Conservation (phyloP, 2,113 vertebrate genomes). For the Cryptomyrus ogoouensis region DNA sequence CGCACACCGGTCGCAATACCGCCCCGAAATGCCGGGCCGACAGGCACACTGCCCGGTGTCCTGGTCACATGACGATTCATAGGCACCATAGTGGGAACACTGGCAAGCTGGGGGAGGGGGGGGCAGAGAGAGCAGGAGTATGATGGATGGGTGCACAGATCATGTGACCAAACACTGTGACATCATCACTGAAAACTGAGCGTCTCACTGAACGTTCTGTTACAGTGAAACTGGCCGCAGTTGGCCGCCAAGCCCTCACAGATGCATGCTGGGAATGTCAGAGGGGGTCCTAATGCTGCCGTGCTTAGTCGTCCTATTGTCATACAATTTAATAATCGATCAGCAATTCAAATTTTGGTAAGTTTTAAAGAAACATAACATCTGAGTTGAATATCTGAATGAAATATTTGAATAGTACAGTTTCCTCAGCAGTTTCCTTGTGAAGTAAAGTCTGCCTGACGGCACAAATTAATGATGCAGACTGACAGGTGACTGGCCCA, state of each 20-base stretch:
- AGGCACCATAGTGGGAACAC: constrained; percentile 68
- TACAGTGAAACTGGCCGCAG: constrained; percentile 20
- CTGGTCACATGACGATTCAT: constrained; percentile 52
- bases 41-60: constrained; percentile 71
- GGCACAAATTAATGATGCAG: background rate
- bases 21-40: constrained; percentile 60
- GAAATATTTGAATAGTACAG: background rate
- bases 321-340: background rate
- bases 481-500: background rate
- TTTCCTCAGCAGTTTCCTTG: background rate
- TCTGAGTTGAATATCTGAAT: background rate
- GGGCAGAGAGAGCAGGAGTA: background rate
- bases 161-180: background rate
- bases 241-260: constrained; percentile 55
- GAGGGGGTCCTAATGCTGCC: background rate
- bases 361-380: background rate
- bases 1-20: constrained; percentile 68
- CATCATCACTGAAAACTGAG: background rate
- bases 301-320: background rate
- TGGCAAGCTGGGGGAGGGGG: constrained; percentile 60
- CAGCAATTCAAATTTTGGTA: background rate
- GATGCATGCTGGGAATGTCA: constrained; percentile 49
- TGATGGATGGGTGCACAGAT: background rate
- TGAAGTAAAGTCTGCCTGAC: background rate
- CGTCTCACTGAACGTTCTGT: background rate